These are phyloP conservation scores for Anisognathus igniventris DNA, from an alignment of 2,797 vertebrate genomes.

Conservation along the genomic window DNA sequence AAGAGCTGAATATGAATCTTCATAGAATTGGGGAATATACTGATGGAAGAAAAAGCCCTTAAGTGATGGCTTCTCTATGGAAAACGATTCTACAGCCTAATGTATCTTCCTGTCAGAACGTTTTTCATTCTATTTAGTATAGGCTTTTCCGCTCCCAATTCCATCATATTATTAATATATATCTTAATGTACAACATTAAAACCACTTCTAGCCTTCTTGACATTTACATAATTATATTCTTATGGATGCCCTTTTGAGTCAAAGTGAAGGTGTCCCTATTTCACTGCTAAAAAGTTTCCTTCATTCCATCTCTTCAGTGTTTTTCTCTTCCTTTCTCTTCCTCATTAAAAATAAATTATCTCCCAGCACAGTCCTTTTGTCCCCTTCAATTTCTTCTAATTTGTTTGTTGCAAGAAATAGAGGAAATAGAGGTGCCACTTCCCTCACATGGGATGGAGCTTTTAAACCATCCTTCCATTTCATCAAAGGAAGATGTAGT, in stretches of 20 bases:
- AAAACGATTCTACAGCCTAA: conserved; percentile 36
- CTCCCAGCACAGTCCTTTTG: not conserved
- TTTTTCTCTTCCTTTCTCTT: not conserved
- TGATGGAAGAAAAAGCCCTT: conserved; percentile 40
- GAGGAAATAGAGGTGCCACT: not conserved
- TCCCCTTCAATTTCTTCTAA: not conserved
- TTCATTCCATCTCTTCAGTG: not conserved
- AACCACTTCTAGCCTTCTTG: conserved; percentile 44
- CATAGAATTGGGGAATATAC: not conserved
- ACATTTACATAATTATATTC: conserved; percentile 52
- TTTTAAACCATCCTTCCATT: not conserved
- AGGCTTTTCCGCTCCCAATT: not conserved
- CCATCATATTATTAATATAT: conserved; percentile 49
- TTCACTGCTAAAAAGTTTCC: not conserved
- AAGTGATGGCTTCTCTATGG: conserved; percentile 42
- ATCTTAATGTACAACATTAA: conserved; percentile 53
- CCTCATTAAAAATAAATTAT: not conserved
- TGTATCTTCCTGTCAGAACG: conserved; percentile 34
- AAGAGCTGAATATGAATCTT: conserved; percentile 38
- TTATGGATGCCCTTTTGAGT: conserved; percentile 1
- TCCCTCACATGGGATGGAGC: not conserved
- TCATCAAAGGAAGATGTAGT: not conserved
- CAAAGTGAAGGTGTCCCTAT: not conserved
- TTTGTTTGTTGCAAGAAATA: not conserved
- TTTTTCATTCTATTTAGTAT: conserved; percentile 26